Evolutionary conservation across 2,797 vertebrate species (phyloP), one percentile per base, ranked within the genome.

Genomic region (Sebastolobus alascanus): DNA sequence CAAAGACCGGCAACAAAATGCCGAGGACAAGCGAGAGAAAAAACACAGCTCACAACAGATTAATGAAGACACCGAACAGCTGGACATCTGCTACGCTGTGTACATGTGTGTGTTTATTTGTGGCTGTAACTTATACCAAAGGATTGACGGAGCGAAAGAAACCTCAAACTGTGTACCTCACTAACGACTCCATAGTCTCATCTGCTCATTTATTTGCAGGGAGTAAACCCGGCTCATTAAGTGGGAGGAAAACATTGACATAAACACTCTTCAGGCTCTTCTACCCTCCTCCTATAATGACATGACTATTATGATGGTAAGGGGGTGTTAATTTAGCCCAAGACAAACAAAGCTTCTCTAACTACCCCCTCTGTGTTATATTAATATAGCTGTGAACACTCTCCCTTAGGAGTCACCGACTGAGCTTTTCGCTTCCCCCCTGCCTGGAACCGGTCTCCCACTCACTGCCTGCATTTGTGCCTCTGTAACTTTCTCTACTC

Each of bases 281-380:
- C 68, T 33, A 68, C 55, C 78, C 77, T 84, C 82, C 82, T 90
- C 78, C 84, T 83, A 50, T 86, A 86, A 90, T 90, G 85, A 90
- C 87, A 91, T 35, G 40, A 80, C 79, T 86, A 83, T 88, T 87
- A 90, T 80, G 65, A 86, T 82, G 79, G 80, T 81, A 76, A 88
- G 86, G 84, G 82, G 74, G 71, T 82, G 90, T 90, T 92, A 80
- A 90, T 92, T 94, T 91, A 92, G 82, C 83, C 73, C 72, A 91
- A 92, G 88, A 94, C 90, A 93, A 95, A 93, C 89, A 93, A 87
- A 82, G 83, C 84, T 85, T 86, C 77, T 83, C 82, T 92, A 86
- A 87, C 88, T 88, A 87, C 83, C 82, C 77, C 81, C 87, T 89
- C 84, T 86, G 87, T 83, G 90, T 90, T 93, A 70, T 92, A 91